Evolutionary conservation across 2,113 vertebrate species (phyloP).

Genomic region (Mesocricetus auratus): DNA sequence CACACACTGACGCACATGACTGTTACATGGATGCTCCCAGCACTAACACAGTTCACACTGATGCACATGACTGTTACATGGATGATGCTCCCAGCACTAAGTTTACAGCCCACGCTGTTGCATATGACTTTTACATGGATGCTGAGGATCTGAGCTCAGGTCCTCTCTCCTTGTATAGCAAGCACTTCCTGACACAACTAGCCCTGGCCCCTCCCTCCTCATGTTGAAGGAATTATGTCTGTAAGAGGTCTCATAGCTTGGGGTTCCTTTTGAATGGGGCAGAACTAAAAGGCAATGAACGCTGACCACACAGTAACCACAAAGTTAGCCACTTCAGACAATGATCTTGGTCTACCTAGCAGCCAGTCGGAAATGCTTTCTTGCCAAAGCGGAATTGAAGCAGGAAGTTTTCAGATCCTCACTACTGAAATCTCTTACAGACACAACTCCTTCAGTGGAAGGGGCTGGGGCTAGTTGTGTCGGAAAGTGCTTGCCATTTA

Average conservation of each 20-base stretch:
- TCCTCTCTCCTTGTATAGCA: neutral
- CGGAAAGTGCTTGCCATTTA: too few relatives aligned
- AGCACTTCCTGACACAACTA: neutral
- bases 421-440: too few relatives aligned
- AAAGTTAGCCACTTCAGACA: neutral
- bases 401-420: neutral
- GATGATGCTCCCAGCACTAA: too few relatives aligned
- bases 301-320: neutral
- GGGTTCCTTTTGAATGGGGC: neutral
- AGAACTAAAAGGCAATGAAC: neutral
- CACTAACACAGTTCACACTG: neutral
- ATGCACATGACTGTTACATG: too few relatives aligned
- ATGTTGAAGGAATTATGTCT: neutral
- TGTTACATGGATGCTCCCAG: too few relatives aligned
- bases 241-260: neutral
- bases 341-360: neutral
- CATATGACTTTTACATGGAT: neutral
- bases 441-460: too few relatives aligned
- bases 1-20: too few relatives aligned
- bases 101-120: too few relatives aligned
- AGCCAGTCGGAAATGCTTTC: neutral
- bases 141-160: neutral
- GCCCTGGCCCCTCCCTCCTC: neutral
- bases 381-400: neutral
- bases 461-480: too few relatives aligned